These are phyloP conservation scores for Xenops minutus DNA, from an alignment of 2,797 vertebrate species.

Conservation along the genomic window DNA sequence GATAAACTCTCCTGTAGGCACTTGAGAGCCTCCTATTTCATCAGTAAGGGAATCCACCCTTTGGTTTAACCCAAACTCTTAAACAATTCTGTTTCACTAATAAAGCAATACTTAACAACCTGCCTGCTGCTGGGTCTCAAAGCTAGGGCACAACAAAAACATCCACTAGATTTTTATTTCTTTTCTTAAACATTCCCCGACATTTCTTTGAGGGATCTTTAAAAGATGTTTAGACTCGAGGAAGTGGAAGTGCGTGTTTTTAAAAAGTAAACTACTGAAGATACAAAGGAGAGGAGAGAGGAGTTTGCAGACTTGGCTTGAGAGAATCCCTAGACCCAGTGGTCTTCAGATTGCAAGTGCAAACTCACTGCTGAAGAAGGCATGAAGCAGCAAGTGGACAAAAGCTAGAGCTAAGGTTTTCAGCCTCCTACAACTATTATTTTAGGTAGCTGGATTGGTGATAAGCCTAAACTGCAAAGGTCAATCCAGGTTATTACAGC, in stretches of 20 bases:
- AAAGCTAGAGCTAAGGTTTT: background rate
- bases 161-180: background rate
- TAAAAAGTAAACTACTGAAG: background rate
- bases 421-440: background rate
- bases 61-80: background rate
- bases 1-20: background rate
- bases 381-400: background rate
- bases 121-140: background rate
- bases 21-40: background rate
- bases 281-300: background rate
- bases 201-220: background rate
- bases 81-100: background rate
- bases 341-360: background rate
- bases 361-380: background rate
- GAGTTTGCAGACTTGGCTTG: background rate
- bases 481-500: background rate
- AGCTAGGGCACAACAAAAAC: background rate
- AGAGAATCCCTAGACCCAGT: background rate
- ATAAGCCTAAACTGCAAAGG: background rate
- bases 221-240: background rate
- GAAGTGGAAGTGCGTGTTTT: background rate
- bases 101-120: background rate
- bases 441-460: background rate
- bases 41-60: background rate
- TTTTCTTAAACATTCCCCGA: background rate